Evolutionary conservation across 2,888 invertebrate genomes (phyloP).

Genomic region (Hyalella azteca): DNA sequence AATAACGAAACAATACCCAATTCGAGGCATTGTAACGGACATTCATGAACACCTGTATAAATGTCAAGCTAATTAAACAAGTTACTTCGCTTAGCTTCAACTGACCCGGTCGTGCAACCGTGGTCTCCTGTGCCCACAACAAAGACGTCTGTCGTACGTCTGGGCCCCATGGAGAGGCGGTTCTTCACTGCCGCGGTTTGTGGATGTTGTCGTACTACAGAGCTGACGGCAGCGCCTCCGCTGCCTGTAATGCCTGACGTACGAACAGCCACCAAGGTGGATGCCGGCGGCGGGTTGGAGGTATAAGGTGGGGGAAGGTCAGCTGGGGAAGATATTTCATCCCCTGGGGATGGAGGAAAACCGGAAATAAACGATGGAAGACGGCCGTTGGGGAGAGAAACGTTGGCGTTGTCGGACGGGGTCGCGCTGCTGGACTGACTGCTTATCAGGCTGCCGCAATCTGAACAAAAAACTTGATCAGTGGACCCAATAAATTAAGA

Average conservation of each 20-base stretch:
- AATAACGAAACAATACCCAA: too few relatives aligned
- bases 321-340: neutral
- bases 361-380: neutral
- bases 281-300: neutral
- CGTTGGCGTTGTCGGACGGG: neutral
- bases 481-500: too few relatives aligned
- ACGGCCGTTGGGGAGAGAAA: neutral
- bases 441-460: slow-evolving; percentile 28
- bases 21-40: too few relatives aligned
- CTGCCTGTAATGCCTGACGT: neutral
- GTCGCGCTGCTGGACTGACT: slow-evolving; percentile 25
- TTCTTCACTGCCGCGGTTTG: neutral
- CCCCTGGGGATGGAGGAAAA: neutral
- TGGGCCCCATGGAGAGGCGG: neutral
- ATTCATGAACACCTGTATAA: too few relatives aligned
- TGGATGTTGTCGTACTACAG: neutral
- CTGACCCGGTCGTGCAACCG: neutral
- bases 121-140: slow-evolving; percentile 2
- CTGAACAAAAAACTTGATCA: too few relatives aligned
- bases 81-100: too few relatives aligned
- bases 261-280: neutral
- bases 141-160: slow-evolving; percentile 19
- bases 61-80: too few relatives aligned
- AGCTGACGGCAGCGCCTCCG: neutral
- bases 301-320: slow-evolving; percentile 9